Evolutionary conservation across 1,140 invertebrate genomes (phyloP).

Genomic region (Sitobion miscanthi): DNA sequence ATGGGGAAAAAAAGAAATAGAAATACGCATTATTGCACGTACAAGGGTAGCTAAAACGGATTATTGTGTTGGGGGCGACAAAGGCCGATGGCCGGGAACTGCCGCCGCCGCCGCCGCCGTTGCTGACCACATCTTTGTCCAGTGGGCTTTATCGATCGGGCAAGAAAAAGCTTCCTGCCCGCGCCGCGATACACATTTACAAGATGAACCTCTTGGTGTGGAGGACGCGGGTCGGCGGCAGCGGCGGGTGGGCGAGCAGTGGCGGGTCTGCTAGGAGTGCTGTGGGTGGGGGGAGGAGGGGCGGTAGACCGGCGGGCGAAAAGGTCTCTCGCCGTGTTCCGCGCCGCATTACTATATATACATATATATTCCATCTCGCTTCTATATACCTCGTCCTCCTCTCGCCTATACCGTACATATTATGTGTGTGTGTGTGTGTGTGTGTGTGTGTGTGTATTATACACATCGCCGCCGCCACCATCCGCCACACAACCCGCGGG

Average conservation of each 20-base stretch:
- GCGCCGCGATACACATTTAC: conserved; percentile 44
- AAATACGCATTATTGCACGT: conserved; percentile 48
- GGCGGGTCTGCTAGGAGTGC: too few species aligned
- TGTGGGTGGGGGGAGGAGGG: background rate
- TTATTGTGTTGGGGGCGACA: conserved; percentile 55
- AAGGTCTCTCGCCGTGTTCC: conserved; percentile 31
- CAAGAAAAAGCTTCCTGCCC: conserved; percentile 43
- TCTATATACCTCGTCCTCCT: background rate
- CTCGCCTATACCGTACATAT: background rate
- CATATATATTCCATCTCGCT: background rate
- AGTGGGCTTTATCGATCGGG: conserved; percentile 55
- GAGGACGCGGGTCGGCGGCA: background rate
- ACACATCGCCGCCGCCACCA: background rate
- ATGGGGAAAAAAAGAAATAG: background rate
- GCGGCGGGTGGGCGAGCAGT: background rate
- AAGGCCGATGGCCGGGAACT: conserved; percentile 53
- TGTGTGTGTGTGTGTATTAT: background rate
- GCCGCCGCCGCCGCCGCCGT: conserved; percentile 29
- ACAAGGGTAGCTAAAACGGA: conserved; percentile 50
- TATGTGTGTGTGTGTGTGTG: background rate
- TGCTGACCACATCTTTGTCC: conserved; percentile 56
- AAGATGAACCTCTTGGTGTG: conserved; percentile 51
- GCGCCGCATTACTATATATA: background rate
- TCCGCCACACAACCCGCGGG: background rate
- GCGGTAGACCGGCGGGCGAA: background rate